Evolutionary conservation across 92 coral and sea anemone species (phyloP).

Genomic region (Siderastrea radians): DNA sequence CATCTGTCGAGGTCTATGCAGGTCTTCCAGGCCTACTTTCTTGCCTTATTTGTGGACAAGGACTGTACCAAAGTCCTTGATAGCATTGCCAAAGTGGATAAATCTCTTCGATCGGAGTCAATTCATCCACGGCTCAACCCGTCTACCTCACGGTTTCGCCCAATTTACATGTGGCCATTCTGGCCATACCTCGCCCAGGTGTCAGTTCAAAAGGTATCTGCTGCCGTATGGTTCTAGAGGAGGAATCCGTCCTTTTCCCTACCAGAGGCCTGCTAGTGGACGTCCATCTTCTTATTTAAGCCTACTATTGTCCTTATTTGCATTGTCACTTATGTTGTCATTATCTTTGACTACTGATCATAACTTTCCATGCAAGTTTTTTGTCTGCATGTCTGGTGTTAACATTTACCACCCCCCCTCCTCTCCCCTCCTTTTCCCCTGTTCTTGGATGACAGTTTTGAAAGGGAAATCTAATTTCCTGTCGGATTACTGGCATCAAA

Average conservation of each 20-base stretch:
- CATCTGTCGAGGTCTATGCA: background rate
- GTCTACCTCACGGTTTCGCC: background rate
- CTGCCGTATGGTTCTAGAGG: background rate
- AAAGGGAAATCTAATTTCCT: constrained; percentile 7
- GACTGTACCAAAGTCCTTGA: constrained; percentile 44
- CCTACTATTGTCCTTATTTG: background rate
- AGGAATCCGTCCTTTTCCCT: background rate
- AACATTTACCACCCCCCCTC: background rate
- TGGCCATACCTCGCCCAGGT: background rate
- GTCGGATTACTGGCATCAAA: constrained; percentile 21
- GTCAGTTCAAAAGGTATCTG: background rate
- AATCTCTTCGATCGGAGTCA: background rate
- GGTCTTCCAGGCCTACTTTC: constrained; percentile 25
- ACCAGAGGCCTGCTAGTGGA: background rate
- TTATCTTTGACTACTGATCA: background rate
- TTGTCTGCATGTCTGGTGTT: background rate
- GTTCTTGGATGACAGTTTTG: constrained; percentile 29
- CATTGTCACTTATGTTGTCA: background rate
- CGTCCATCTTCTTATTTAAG: background rate
- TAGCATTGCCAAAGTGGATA: constrained; percentile 33
- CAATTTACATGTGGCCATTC: background rate
- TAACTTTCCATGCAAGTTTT: background rate
- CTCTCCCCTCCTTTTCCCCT: background rate
- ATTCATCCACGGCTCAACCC: background rate
- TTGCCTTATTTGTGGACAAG: constrained; percentile 36